These are phyloP conservation scores for Typhlichthys eigenmanni DNA, from an alignment of 2,797 vertebrate species.

Conservation along the genomic window DNA sequence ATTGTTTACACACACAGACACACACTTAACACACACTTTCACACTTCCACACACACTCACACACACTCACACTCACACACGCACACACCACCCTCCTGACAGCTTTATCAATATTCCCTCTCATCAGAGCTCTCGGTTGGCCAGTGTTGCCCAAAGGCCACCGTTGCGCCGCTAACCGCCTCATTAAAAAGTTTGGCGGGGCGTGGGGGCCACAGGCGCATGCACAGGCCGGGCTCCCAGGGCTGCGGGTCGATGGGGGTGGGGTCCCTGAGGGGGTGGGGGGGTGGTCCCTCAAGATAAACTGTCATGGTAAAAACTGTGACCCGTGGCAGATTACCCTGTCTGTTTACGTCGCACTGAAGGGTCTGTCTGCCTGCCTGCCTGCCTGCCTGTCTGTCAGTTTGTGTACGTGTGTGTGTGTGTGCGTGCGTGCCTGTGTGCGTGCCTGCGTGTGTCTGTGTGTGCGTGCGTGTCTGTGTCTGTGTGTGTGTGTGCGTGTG, in stretches of 20 bases:
- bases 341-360: slow-evolving; percentile 62
- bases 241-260: slow-evolving; percentile 47
- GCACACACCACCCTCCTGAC: slow-evolving; percentile 50
- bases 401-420: no score
- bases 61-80: slow-evolving; percentile 14
- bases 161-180: slow-evolving; percentile 60
- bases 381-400: background rate
- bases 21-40: background rate
- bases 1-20: slow-evolving; percentile 15
- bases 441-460: no score
- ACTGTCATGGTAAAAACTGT: slow-evolving; percentile 50
- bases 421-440: no score
- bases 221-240: slow-evolving; percentile 28
- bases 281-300: slow-evolving; percentile 53
- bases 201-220: slow-evolving; percentile 30
- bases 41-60: slow-evolving; percentile 6
- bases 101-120: slow-evolving; percentile 77
- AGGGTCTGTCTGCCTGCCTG: background rate
- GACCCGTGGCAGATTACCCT: slow-evolving; percentile 56
- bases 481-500: no score
- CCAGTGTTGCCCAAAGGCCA: slow-evolving; percentile 65
- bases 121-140: slow-evolving; percentile 68
- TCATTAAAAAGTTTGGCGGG: slow-evolving; percentile 78
- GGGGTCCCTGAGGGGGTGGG: slow-evolving; percentile 29
- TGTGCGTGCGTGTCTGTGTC: no score